Conservation (phyloP, 2,888 invertebrate genomes). For the Coenonympha glycerion region DNA sequence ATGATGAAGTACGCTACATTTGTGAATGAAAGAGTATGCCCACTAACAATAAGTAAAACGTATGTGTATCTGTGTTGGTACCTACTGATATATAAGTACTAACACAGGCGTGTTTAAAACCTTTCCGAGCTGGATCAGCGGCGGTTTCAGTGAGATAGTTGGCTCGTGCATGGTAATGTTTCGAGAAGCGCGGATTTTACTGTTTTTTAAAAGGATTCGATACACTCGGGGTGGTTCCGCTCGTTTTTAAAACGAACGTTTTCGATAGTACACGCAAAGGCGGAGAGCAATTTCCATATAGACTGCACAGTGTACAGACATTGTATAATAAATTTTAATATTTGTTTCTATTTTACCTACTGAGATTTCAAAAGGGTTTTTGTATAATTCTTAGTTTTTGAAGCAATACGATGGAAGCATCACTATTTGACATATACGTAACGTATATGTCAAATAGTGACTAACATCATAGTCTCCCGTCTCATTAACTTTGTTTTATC, state of each 20-base stretch:
- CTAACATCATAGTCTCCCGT: too few species aligned
- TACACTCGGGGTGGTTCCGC: conserved; percentile 18
- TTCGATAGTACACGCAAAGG: conserved; percentile 13
- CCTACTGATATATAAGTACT: too few species aligned
- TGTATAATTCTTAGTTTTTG: too few species aligned
- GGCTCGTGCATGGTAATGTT: conserved; percentile 25
- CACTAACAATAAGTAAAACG: too few species aligned
- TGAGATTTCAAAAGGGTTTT: background rate
- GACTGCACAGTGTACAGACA: background rate
- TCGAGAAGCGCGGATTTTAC: conserved; percentile 23
- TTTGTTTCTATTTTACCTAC: background rate
- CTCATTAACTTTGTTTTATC: too few species aligned
- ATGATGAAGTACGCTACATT: too few species aligned
- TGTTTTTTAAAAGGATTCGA: conserved; percentile 25
- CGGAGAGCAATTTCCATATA: conserved; percentile 19
- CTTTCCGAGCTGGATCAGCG: conserved; percentile 43
- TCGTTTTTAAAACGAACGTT: conserved; percentile 22
- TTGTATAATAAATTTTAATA: background rate
- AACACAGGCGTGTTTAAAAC: conserved; percentile 43
- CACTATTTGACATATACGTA: too few species aligned
- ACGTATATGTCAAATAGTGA: too few species aligned
- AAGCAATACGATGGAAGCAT: too few species aligned
- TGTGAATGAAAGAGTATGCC: too few species aligned
- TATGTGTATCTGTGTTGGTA: too few species aligned
- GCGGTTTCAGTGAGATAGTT: conserved; percentile 35